phyloP scores from a whole-genome alignment of 2,888 invertebrate species.

The Macaria liturata region DNA sequence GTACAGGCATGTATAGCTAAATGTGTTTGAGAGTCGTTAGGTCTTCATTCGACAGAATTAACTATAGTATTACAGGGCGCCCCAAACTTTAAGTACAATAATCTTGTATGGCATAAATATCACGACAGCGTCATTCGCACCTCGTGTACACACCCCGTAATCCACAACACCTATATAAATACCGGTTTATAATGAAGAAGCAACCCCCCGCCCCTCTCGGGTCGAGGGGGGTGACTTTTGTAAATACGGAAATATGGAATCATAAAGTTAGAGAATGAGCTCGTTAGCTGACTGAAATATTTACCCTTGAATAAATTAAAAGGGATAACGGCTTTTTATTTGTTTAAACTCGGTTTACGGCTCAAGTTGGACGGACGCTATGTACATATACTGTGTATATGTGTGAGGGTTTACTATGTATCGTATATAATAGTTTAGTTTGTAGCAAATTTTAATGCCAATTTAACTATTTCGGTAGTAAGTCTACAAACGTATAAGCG shows the following conservation, averaged over 20 bases:
- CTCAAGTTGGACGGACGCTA: conserved; percentile 24
- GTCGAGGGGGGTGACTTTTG: conserved; percentile 46
- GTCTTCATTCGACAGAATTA: no score
- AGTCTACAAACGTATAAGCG: no score
- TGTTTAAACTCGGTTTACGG: conserved; percentile 35
- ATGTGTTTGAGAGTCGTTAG: no score
- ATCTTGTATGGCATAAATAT: no score
- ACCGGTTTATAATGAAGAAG: conserved; percentile 56
- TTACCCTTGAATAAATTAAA: conserved; percentile 59
- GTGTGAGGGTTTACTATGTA: not conserved
- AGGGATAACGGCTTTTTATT: conserved; percentile 42
- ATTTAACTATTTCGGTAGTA: no score
- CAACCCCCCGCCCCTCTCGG: conserved; percentile 37
- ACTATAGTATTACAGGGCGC: no score
- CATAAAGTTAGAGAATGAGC: conserved; percentile 63
- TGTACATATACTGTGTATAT: not conserved
- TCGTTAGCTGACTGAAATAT: conserved; percentile 60
- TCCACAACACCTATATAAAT: conserved; percentile 38
- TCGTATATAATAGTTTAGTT: no score
- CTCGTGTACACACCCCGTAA: no score
- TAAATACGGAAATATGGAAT: conserved; percentile 67
- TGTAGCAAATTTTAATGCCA: no score
- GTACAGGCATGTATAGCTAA: no score
- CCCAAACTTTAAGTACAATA: no score
- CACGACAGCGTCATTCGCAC: no score